Conservation (phyloP, 1,140 invertebrate species). For the Oppia nitens region DNA sequence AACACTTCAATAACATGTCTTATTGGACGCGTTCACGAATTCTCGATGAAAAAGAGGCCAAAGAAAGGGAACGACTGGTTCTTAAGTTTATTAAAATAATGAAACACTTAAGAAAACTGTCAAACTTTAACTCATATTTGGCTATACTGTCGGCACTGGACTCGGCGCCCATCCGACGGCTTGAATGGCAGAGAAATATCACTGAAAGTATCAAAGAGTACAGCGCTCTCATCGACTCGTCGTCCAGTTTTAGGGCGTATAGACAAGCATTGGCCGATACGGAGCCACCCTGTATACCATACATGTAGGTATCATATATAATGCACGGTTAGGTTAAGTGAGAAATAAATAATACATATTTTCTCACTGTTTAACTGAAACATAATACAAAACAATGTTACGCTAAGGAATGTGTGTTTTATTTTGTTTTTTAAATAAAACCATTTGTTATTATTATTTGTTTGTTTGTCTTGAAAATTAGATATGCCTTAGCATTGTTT, state of each 20-base stretch:
- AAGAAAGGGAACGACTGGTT: constrained; percentile 87
- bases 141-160: constrained; percentile 88
- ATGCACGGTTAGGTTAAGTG: too few species aligned
- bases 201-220: constrained; percentile 70
- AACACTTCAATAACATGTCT: constrained; percentile 99
- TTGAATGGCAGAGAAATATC: constrained; percentile 84
- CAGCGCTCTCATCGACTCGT: constrained; percentile 85
- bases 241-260: constrained; percentile 86
- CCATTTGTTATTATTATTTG: too few species aligned
- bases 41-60: constrained; percentile 60
- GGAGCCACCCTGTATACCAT: constrained; percentile 91
- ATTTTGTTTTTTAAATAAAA: neutral
- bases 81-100: constrained; percentile 97
- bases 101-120: constrained; percentile 88
- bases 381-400: too few species aligned
- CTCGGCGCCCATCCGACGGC: constrained; percentile 77
- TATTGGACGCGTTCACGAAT: constrained; percentile 80
- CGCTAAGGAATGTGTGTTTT: neutral
- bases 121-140: constrained; percentile 97
- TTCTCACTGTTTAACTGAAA: too few species aligned
- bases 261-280: constrained; percentile 80
- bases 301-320: constrained; percentile 88
- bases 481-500: too few species aligned
- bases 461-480: too few species aligned
- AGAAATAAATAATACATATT: too few species aligned